phyloP scores from a whole-genome alignment of 2,797 vertebrate species.

The Coreius guichenoti region DNA sequence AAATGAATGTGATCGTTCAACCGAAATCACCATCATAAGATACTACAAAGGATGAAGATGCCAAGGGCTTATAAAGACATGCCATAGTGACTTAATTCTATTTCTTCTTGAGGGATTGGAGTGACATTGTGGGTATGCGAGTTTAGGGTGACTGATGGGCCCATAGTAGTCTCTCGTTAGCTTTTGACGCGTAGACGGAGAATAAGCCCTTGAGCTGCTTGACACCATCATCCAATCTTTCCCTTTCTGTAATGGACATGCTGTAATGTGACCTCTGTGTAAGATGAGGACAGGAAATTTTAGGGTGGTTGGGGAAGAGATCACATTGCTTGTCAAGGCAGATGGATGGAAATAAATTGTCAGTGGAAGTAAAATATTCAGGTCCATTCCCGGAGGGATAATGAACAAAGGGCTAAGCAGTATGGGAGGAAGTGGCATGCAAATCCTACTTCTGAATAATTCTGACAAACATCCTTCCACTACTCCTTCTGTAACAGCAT shows the following conservation, averaged over 20 bases:
- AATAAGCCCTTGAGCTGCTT: constrained; percentile 2
- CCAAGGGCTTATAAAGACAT: background rate
- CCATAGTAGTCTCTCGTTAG: background rate
- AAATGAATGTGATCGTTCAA: constrained; percentile 4
- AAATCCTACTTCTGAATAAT: constrained; percentile 33
- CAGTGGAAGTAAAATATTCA: background rate
- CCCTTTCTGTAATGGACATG: constrained; percentile 13
- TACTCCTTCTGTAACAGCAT: background rate
- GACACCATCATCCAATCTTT: constrained; percentile 21
- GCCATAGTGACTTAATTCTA: constrained; percentile 23
- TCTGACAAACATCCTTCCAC: background rate
- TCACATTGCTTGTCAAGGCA: constrained; percentile 12
- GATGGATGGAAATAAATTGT: constrained; percentile 1
- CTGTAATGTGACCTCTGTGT: constrained; percentile 28
- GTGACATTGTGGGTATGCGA: background rate
- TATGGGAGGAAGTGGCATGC: background rate
- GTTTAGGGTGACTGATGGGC: constrained; percentile 27
- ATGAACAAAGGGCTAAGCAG: background rate
- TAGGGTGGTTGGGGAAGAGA: background rate
- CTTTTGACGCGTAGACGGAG: background rate
- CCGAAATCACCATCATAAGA: background rate
- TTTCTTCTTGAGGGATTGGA: constrained; percentile 7
- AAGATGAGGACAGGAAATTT: background rate
- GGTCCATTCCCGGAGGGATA: background rate
- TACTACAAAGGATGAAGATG: constrained; percentile 19